Evolutionary conservation across 2,888 invertebrate species (phyloP).

Genomic region (Agonopterix subpropinquella): DNA sequence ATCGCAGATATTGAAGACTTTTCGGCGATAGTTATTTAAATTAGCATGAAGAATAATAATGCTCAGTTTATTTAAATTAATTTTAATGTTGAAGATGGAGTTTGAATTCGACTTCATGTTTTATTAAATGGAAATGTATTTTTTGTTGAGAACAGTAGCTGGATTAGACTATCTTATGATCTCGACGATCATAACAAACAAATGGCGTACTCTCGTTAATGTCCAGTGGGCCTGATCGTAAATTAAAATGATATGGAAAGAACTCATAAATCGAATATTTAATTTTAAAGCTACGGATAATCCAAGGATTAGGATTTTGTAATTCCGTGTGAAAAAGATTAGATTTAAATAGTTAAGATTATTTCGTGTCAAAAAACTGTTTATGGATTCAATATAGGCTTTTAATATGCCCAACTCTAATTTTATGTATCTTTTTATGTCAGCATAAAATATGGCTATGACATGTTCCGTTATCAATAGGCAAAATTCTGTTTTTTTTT

Average conservation of each 20-base stretch:
- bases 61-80: conserved; percentile 9
- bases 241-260: conserved; percentile 4
- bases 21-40: conserved; percentile 5
- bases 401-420: too few species aligned
- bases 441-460: not conserved
- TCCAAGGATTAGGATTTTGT: conserved; percentile 2
- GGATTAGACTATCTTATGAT: conserved; percentile 5
- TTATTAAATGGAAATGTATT: not conserved
- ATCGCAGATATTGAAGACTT: conserved; percentile 2
- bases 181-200: conserved; percentile 10
- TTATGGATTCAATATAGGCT: too few species aligned
- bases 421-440: too few species aligned
- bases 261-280: conserved; percentile 4
- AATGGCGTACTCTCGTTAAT: conserved; percentile 12
- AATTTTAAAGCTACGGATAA: conserved; percentile 5
- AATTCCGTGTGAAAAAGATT: conserved; percentile 7
- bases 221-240: conserved; percentile 5
- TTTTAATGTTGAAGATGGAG: conserved; percentile 5
- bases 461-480: too few species aligned
- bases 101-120: not conserved
- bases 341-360: too few species aligned
- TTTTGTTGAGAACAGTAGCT: conserved; percentile 9
- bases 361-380: too few species aligned
- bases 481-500: too few species aligned
- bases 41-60: conserved; percentile 7